Evolutionary conservation across 2,888 invertebrate species (phyloP).

Genomic region (Tenthredo livida): DNA sequence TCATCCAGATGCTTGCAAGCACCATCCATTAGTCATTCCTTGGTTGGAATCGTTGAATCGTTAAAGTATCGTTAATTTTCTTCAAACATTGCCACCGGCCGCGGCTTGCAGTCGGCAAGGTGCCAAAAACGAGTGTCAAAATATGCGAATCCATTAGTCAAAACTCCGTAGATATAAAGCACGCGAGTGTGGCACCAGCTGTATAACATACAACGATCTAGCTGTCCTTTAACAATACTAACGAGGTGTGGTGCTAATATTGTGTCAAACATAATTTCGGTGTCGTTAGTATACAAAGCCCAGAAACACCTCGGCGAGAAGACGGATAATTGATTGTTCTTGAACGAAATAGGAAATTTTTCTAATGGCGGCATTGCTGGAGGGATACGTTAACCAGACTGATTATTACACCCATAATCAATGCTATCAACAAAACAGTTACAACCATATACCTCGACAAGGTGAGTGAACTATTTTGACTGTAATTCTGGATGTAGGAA

Average conservation of each 20-base stretch:
- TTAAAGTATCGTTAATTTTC: constrained; percentile 52
- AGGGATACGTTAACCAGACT: constrained; percentile 41
- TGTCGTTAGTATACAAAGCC: neutral
- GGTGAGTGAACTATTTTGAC: neutral
- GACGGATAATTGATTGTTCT: constrained; percentile 30
- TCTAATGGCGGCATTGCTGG: constrained; percentile 39
- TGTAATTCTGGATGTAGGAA: neutral
- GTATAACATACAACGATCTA: constrained; percentile 3
- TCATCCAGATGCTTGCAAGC: constrained; percentile 45
- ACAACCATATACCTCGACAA: constrained; percentile 20
- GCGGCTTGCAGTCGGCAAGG: constrained; percentile 22
- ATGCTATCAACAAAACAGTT: constrained; percentile 37
- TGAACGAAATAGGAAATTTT: neutral
- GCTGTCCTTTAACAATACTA: neutral
- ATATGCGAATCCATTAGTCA: constrained; percentile 51
- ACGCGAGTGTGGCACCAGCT: neutral
- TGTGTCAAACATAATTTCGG: neutral
- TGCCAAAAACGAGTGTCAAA: constrained; percentile 48
- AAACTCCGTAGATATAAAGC: neutral
- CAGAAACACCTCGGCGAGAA: neutral
- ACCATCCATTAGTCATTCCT: constrained; percentile 45
- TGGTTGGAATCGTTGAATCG: constrained; percentile 31
- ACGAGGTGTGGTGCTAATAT: constrained; percentile 33
- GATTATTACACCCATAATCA: constrained; percentile 49
- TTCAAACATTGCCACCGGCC: constrained; percentile 34